These are phyloP conservation scores for Corvus cornix DNA, from an alignment of 2,113 vertebrate species.

Conservation along the genomic window DNA sequence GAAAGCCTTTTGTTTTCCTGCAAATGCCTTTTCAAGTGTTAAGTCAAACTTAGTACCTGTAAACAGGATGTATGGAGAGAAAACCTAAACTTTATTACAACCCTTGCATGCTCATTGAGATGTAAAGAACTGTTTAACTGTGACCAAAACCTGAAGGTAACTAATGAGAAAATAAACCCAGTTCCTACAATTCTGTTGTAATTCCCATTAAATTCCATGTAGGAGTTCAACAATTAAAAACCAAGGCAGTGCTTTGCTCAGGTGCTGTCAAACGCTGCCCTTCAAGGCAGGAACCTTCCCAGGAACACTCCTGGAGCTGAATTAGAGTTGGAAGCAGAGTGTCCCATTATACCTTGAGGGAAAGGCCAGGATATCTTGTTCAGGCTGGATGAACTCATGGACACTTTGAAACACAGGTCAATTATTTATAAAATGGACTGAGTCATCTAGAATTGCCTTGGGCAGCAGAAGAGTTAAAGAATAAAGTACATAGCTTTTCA, in stretches of 20 bases:
- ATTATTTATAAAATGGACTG: not conserved
- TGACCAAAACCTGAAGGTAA: constrained; percentile 1
- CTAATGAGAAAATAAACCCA: not conserved
- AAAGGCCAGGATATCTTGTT: not conserved
- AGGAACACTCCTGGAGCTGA: constrained; percentile 17
- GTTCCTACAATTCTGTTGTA: not conserved
- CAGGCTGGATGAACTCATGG: not conserved
- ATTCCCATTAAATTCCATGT: not conserved
- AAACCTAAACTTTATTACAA: not conserved
- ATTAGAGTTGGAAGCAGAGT: not conserved
- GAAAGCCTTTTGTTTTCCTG: not conserved
- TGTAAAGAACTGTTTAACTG: not conserved
- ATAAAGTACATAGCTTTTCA: not conserved
- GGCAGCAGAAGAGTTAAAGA: not conserved
- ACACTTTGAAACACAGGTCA: not conserved
- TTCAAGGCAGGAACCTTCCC: not conserved
- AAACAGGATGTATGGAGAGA: not conserved
- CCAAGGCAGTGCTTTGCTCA: not conserved
- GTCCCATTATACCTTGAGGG: not conserved
- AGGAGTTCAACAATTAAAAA: not conserved
- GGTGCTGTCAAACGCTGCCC: not conserved
- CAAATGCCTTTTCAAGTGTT: not conserved
- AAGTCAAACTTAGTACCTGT: not conserved
- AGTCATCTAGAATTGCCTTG: not conserved
- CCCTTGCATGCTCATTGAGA: not conserved